phyloP scores from a whole-genome alignment of 2,888 invertebrate genomes.

The Chloroclysta siterata region DNA sequence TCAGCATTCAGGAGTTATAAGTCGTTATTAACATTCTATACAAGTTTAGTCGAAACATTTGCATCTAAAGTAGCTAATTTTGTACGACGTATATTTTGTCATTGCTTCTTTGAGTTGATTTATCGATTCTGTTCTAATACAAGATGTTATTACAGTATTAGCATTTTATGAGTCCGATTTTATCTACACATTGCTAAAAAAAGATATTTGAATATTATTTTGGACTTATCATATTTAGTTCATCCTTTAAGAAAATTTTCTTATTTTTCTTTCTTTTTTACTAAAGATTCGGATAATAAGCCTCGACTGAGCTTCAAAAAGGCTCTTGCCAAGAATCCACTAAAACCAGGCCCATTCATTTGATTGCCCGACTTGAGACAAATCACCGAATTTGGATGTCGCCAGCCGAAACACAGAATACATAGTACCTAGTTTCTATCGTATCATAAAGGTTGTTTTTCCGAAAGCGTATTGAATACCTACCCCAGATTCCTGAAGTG shows the following conservation, averaged over 20 bases:
- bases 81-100: slow-evolving; percentile 13
- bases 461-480: slow-evolving; percentile 54
- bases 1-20: background rate
- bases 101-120: slow-evolving; percentile 10
- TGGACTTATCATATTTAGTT: too few species aligned
- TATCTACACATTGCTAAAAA: background rate
- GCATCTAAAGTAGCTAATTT: slow-evolving; percentile 18
- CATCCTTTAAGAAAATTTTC: background rate
- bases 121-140: slow-evolving; percentile 12
- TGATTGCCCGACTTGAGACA: slow-evolving; percentile 42
- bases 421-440: slow-evolving; percentile 10
- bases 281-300: slow-evolving; percentile 4
- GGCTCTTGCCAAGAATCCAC: slow-evolving; percentile 15
- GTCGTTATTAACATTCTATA: slow-evolving; percentile 10
- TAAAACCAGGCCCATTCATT: slow-evolving; percentile 23
- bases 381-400: slow-evolving; percentile 60
- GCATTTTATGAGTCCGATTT: slow-evolving; percentile 19
- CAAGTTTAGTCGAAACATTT: slow-evolving; percentile 9
- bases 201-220: background rate
- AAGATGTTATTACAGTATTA: slow-evolving; percentile 11
- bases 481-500: slow-evolving; percentile 43
- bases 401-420: slow-evolving; percentile 35
- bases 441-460: slow-evolving; percentile 57
- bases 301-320: slow-evolving; percentile 1
- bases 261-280: too few species aligned